Evolutionary conservation across 2,113 vertebrate genomes (phyloP).

Genomic region (Xenopus borealis): DNA sequence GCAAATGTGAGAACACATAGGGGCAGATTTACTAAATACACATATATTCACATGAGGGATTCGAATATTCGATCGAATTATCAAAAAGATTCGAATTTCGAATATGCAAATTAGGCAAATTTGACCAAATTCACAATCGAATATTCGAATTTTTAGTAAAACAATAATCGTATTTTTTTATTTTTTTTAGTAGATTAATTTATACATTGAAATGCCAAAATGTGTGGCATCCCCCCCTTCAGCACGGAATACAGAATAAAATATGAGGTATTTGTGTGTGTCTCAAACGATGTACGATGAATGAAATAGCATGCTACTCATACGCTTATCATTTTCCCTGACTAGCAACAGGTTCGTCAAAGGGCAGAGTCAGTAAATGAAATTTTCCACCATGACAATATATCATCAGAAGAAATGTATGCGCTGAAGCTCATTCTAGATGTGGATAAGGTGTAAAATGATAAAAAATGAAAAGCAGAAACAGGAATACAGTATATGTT

Average conservation of each 20-base stretch:
- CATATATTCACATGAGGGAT: too few relatives aligned
- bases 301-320: slow-evolving; percentile 97
- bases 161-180: slow-evolving; percentile 54
- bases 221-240: slow-evolving; percentile 70
- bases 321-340: slow-evolving; percentile 96
- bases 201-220: slow-evolving; percentile 72
- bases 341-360: slow-evolving; percentile 99
- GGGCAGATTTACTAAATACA: too few relatives aligned
- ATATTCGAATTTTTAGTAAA: slow-evolving; percentile 41
- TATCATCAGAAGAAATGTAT: slow-evolving; percentile 97
- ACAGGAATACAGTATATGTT: slow-evolving; percentile 74
- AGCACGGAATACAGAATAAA: slow-evolving; percentile 78
- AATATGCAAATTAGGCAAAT: too few relatives aligned
- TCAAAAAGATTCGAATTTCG: too few relatives aligned
- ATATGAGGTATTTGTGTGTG: slow-evolving; percentile 94
- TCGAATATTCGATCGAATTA: too few relatives aligned
- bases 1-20: too few relatives aligned
- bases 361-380: slow-evolving; percentile 98
- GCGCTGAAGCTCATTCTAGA: slow-evolving; percentile 82
- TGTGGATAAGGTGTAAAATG: slow-evolving; percentile 87
- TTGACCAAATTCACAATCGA: too few relatives aligned
- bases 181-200: slow-evolving; percentile 66
- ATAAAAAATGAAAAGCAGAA: slow-evolving; percentile 73
- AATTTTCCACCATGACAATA: slow-evolving; percentile 98
- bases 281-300: slow-evolving; percentile 97